Evolutionary conservation across 2,797 vertebrate species (phyloP).

Genomic region (Betta splendens): DNA sequence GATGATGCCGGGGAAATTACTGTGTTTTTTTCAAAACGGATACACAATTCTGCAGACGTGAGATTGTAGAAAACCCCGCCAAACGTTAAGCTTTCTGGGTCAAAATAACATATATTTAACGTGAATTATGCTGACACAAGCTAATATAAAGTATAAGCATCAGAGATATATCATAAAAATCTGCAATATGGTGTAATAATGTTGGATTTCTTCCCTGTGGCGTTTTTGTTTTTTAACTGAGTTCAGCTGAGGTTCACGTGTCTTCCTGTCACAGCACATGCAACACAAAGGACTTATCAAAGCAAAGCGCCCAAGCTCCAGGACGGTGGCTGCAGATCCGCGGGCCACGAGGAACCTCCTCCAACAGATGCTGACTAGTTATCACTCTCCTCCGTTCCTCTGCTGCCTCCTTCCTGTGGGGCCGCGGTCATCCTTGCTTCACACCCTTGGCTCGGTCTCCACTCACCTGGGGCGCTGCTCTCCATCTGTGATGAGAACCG

Average conservation of each 20-base stretch:
- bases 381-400: constrained; percentile 75
- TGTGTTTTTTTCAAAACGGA: constrained; percentile 19
- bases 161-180: no score
- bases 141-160: no score
- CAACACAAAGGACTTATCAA: constrained; percentile 69
- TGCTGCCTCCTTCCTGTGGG: constrained; percentile 72
- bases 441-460: constrained; percentile 72
- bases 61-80: no score
- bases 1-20: constrained; percentile 33
- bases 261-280: constrained; percentile 29
- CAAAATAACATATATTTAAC: no score
- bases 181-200: no score
- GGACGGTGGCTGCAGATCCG: constrained; percentile 73
- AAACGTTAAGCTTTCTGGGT: no score
- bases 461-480: constrained; percentile 71
- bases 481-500: constrained; percentile 79
- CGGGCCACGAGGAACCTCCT: constrained; percentile 66
- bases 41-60: no score
- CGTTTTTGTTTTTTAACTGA: constrained; percentile 13
- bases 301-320: constrained; percentile 61
- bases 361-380: constrained; percentile 85
- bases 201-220: no score
- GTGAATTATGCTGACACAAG: no score
- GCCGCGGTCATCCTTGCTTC: constrained; percentile 78
- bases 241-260: constrained; percentile 18